Evolutionary conservation across 2,888 invertebrate species (phyloP).

Genomic region (Coenonympha glycerion): DNA sequence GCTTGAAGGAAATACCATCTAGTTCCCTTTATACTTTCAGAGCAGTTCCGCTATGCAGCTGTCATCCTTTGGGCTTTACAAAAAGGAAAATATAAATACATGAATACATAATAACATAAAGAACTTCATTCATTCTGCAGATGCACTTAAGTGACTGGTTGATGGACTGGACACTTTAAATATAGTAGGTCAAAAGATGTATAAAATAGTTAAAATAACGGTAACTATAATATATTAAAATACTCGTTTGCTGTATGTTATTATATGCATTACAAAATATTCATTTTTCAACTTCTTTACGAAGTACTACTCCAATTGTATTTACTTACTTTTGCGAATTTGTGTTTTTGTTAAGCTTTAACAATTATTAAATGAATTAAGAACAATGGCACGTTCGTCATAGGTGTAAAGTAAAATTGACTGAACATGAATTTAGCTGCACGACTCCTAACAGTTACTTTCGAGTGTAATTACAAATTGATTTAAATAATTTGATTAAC

Average conservation of each 20-base stretch:
- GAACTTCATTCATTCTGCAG: constrained; percentile 6
- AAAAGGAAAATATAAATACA: constrained; percentile 1
- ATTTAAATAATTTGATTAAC: constrained; percentile 4
- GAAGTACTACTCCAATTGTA: too few relatives aligned
- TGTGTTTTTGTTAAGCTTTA: too few relatives aligned
- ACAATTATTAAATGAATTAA: too few relatives aligned
- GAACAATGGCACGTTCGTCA: background rate
- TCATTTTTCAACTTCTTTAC: too few relatives aligned
- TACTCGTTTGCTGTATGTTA: too few relatives aligned
- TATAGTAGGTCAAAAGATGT: background rate
- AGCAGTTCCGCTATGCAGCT: constrained; percentile 10
- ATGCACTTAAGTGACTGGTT: constrained; percentile 2
- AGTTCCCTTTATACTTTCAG: background rate
- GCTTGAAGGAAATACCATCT: background rate
- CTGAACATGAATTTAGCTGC: background rate
- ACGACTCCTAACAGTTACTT: background rate
- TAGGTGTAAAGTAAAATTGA: background rate
- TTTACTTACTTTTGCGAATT: too few relatives aligned
- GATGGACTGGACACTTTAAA: too few relatives aligned
- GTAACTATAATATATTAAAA: background rate
- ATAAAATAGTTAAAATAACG: background rate
- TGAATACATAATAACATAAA: background rate
- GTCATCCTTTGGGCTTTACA: background rate
- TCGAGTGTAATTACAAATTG: constrained; percentile 5
- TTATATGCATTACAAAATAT: too few relatives aligned